Evolutionary conservation across 2,113 vertebrate genomes (phyloP).

Genomic region (Protobothrops mucrosquamatus): DNA sequence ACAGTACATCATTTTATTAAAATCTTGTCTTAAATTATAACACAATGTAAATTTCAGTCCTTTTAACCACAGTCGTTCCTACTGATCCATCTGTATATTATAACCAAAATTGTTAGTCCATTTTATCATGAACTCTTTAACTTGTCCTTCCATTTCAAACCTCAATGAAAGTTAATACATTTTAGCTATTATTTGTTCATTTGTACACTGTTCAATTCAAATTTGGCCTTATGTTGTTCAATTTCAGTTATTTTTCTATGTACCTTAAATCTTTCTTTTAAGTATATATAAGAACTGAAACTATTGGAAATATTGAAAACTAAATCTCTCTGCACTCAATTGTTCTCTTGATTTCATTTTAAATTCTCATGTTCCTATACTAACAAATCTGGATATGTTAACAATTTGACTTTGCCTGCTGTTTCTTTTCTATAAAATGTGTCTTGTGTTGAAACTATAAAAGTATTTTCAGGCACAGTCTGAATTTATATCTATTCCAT

Average conservation of each 20-base stretch:
- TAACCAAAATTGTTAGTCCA: background rate
- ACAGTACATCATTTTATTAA: background rate
- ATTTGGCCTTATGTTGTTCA: background rate
- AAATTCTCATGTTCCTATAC: background rate
- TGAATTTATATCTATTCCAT: background rate
- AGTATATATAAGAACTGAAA: background rate
- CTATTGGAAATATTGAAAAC: background rate
- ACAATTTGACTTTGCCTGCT: background rate
- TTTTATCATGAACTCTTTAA: background rate
- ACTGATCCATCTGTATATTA: background rate
- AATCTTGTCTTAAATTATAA: background rate
- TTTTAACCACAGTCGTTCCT: background rate
- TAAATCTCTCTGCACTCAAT: background rate
- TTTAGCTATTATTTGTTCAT: background rate
- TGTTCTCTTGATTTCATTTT: background rate
- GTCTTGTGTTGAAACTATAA: background rate
- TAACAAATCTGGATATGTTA: background rate
- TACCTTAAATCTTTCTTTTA: background rate
- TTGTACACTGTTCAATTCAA: background rate
- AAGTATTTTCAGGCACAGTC: background rate
- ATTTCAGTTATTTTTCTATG: background rate
- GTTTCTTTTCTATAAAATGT: background rate
- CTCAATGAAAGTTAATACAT: background rate
- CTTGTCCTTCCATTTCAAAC: background rate
- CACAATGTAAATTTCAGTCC: background rate